A percentile compares a stretch with the other conserved stretches of the same genome.
Conservation (phyloP, 2,797 vertebrate genomes). For the Neomorphus geoffroyi region DNA sequence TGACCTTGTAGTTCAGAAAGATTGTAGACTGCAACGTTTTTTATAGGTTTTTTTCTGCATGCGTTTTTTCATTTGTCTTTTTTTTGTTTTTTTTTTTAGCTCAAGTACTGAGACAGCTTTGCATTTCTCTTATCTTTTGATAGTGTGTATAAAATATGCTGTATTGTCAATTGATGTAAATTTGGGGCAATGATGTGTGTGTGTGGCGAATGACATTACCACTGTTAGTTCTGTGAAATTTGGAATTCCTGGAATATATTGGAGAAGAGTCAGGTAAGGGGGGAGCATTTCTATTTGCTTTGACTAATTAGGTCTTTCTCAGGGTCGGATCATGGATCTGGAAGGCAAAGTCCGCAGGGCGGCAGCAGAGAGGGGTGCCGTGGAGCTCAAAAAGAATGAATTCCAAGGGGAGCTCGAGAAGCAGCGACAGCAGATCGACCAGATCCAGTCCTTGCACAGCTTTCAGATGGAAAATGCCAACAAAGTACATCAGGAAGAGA, state of each 20-base stretch:
- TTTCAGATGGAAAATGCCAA: slow-evolving; percentile 84
- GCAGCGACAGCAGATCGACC: slow-evolving; percentile 84
- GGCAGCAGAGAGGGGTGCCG: slow-evolving; percentile 80
- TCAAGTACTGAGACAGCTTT: neutral
- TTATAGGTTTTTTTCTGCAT: neutral
- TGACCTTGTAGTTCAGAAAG: neutral
- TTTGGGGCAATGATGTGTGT: neutral
- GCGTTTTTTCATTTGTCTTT: accelerated
- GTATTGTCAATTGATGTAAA: neutral
- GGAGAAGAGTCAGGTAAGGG: neutral
- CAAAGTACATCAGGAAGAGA: slow-evolving; percentile 83
- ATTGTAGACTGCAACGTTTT: neutral
- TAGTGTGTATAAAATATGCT: neutral
- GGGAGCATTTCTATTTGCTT: neutral
- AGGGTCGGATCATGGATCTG: slow-evolving; percentile 87
- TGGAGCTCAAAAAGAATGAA: slow-evolving; percentile 87
- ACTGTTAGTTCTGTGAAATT: neutral
- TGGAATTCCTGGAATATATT: neutral
- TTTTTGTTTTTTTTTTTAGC: neutral
- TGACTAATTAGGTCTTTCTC: neutral
- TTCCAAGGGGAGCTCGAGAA: slow-evolving; percentile 83
- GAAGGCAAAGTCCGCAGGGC: slow-evolving; percentile 85
- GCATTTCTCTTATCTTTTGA: neutral
- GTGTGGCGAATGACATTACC: neutral
- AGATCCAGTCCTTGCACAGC: slow-evolving; percentile 85